Conservation (phyloP, 2,888 invertebrate species). For the Mesodorylaimus sp. region DNA sequence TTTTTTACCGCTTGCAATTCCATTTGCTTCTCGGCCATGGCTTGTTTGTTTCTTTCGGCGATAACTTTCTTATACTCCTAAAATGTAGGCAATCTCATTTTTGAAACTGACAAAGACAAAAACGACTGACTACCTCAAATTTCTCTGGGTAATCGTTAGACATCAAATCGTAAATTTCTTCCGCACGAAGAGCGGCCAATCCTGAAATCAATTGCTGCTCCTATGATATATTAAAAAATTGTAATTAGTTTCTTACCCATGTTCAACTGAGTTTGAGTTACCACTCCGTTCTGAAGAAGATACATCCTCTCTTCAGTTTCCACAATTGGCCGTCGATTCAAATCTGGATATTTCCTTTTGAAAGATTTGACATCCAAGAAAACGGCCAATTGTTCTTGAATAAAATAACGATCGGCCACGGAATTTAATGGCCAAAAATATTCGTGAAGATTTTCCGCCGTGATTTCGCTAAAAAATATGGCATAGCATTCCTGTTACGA, state of each 20-base stretch:
- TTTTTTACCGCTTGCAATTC: conserved; percentile 31
- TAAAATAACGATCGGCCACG: conserved; percentile 61
- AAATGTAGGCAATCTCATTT: conserved; percentile 1
- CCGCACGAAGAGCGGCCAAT: conserved; percentile 69
- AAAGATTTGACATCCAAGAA: conserved; percentile 87
- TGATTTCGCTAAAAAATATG: conserved; percentile 16
- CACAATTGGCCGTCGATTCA: conserved; percentile 58
- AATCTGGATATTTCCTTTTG: conserved; percentile 60
- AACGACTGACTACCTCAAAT: conserved; percentile 52
- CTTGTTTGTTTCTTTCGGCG: conserved; percentile 31
- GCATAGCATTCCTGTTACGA: no score
- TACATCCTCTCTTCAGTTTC: conserved; percentile 79
- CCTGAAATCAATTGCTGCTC: conserved; percentile 30
- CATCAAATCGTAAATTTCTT: conserved; percentile 81
- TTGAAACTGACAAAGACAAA: conserved; percentile 4
- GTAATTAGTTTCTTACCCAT: conserved; percentile 44
- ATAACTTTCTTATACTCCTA: conserved; percentile 31
- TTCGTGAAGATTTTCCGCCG: conserved; percentile 72
- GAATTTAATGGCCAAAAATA: conserved; percentile 68
- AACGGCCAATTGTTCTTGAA: conserved; percentile 86
- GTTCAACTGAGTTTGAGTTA: conserved; percentile 71
- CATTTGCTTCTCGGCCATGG: conserved; percentile 31
- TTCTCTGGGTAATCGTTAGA: conserved; percentile 80
- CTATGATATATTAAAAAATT: conserved; percentile 6
- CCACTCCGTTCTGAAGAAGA: conserved; percentile 55